Conservation (phyloP, 2,888 invertebrate species). For the Nephrotoma flavescens region DNA sequence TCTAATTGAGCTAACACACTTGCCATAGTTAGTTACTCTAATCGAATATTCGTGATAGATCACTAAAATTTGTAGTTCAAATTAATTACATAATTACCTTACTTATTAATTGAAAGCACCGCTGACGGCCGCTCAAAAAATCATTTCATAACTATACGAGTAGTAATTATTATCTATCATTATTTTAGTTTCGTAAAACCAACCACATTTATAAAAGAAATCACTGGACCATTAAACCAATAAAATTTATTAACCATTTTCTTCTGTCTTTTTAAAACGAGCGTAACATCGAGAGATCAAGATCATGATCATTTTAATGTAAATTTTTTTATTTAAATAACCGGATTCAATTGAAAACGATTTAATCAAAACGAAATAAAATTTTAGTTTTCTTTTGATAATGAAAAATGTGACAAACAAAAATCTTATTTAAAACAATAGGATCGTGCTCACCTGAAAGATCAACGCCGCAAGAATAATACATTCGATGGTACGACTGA, state of each 20-base stretch:
- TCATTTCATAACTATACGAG: neutral
- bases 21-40: too few species aligned
- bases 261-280: neutral
- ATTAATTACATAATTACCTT: too few species aligned
- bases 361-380: neutral
- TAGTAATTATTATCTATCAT: neutral
- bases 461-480: neutral
- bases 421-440: neutral
- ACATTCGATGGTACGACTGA: neutral
- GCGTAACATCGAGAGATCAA: neutral
- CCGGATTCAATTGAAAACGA: neutral
- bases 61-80: too few species aligned
- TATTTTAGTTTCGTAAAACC: neutral
- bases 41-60: too few species aligned
- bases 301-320: neutral
- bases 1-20: too few species aligned
- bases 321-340: neutral
- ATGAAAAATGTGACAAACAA: neutral
- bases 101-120: too few species aligned
- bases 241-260: neutral
- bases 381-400: neutral
- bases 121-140: neutral
- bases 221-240: neutral
- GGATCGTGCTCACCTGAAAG: neutral
- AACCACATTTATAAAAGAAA: neutral